Percentiles rank a stretch among this genome's conserved stretches.
These are phyloP conservation scores for Plumapathes pennacea DNA, from an alignment of 92 coral and sea anemone species.

Conservation along the genomic window DNA sequence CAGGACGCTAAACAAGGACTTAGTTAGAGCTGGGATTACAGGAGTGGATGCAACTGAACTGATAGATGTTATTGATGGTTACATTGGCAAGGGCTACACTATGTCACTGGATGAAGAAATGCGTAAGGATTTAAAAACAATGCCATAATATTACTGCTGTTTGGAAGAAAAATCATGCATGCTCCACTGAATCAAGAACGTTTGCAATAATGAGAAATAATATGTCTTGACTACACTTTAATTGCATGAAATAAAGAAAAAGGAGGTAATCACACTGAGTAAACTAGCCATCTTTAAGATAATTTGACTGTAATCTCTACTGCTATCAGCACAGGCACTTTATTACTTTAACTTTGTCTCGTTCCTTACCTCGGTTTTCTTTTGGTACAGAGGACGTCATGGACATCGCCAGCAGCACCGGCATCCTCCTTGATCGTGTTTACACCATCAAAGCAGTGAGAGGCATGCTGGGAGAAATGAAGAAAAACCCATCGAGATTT, in stretches of 20 bases:
- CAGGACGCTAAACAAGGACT: constrained; percentile 58
- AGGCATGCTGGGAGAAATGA: constrained; percentile 83
- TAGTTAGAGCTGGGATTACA: constrained; percentile 47
- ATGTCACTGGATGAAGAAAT: constrained; percentile 64
- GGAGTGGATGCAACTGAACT: constrained; percentile 71
- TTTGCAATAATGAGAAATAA: too few relatives aligned
- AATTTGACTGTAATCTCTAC: too few relatives aligned
- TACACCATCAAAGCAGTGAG: constrained; percentile 73
- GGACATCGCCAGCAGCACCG: constrained; percentile 63
- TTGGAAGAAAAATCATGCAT: too few relatives aligned
- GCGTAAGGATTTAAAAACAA: constrained; percentile 56
- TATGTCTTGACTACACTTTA: too few relatives aligned
- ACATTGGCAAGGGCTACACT: constrained; percentile 73
- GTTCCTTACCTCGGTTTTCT: too few relatives aligned
- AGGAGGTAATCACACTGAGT: too few relatives aligned
- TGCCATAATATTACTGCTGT: too few relatives aligned
- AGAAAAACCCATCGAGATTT: constrained; percentile 63
- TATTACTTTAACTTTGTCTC: too few relatives aligned
- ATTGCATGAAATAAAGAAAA: too few relatives aligned
- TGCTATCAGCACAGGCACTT: too few relatives aligned
- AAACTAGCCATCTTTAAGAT: too few relatives aligned
- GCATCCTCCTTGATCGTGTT: constrained; percentile 78
- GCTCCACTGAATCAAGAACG: too few relatives aligned
- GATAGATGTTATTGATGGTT: constrained; percentile 70
- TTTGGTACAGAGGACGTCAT: constrained; percentile 52